Evolutionary conservation across 2,113 vertebrate genomes (phyloP).

Genomic region (Struthio camelus): DNA sequence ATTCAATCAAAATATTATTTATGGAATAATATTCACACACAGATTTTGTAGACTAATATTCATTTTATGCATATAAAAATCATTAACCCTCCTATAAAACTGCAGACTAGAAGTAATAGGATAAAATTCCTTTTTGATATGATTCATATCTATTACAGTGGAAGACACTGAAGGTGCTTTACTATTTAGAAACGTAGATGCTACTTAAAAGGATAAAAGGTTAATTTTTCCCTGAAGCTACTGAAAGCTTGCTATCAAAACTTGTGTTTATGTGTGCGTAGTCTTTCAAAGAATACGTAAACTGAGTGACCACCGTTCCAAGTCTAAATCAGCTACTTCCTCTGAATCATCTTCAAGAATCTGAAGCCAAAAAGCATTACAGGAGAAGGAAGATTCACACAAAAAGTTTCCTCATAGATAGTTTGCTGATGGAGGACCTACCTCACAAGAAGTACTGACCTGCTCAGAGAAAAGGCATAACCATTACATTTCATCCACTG

Average conservation of each 20-base stretch:
- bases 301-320: neutral
- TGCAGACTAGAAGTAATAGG: neutral
- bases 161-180: neutral
- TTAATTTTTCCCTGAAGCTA: neutral
- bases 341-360: neutral
- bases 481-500: neutral
- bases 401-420: neutral
- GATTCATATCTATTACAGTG: neutral
- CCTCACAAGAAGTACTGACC: neutral
- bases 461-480: neutral
- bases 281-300: neutral
- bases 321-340: neutral
- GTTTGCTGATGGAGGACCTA: neutral
- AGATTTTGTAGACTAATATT: neutral
- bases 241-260: neutral
- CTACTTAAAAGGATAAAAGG: neutral
- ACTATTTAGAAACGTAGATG: neutral
- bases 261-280: neutral
- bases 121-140: neutral
- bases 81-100: neutral
- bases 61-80: neutral
- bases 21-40: neutral
- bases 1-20: neutral
- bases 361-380: neutral
- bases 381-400: neutral